These are phyloP conservation scores for Scalopus aquaticus DNA, from an alignment of 2,113 vertebrate species.

Conservation along the genomic window DNA sequence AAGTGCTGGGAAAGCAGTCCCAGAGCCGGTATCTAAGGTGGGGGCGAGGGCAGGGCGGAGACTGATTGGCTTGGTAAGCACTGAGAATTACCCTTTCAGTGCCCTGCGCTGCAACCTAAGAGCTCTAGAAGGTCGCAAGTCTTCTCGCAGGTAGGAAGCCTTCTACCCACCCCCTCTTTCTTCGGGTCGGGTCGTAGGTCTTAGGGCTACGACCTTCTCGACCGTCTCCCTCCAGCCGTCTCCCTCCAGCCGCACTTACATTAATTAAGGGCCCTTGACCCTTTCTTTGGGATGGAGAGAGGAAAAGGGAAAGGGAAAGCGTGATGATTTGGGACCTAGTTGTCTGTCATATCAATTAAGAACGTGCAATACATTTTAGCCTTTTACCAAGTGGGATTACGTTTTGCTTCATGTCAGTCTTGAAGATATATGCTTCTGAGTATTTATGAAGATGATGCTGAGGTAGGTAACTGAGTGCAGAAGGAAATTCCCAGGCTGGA, in stretches of 20 bases:
- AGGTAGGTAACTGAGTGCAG: neutral
- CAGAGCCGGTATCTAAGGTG: fast-evolving
- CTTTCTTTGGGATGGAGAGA: neutral
- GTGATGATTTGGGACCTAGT: neutral
- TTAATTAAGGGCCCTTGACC: too few species aligned
- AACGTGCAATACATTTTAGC: neutral
- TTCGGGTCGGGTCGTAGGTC: too few species aligned
- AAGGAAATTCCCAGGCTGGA: neutral
- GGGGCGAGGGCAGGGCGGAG: fast-evolving
- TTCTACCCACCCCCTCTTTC: too few species aligned
- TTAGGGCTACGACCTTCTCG: too few species aligned
- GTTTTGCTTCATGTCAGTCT: neutral
- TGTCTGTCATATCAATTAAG: neutral
- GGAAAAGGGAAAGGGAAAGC: neutral
- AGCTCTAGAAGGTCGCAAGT: fast-evolving
- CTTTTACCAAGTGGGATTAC: neutral
- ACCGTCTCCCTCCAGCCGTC: too few species aligned
- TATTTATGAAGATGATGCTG: neutral
- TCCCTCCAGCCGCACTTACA: too few species aligned
- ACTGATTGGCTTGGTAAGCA: fast-evolving
- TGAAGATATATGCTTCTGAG: neutral
- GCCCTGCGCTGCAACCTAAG: fast-evolving
- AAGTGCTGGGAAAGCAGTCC: neutral
- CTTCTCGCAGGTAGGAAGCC: slow-evolving; percentile 60
- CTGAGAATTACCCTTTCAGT: fast-evolving